phyloP scores from a whole-genome alignment of 2,888 invertebrate species.

The Dromius quadrimaculatus region DNA sequence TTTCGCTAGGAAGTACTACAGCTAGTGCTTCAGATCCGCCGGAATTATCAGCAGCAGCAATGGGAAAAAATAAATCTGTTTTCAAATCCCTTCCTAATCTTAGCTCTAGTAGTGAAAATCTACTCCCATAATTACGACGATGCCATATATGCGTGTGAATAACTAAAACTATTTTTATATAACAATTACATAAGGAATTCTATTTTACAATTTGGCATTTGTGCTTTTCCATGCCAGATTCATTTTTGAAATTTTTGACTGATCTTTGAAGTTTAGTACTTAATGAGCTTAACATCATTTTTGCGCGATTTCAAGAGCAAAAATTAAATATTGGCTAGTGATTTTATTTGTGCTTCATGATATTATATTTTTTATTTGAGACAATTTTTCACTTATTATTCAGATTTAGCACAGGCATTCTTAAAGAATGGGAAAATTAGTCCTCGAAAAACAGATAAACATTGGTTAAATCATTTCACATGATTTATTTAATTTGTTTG shows the following conservation, averaged over 20 bases:
- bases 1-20: constrained; percentile 47
- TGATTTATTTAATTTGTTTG: too few relatives aligned
- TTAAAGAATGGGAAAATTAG: too few relatives aligned
- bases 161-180: constrained; percentile 51
- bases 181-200: constrained; percentile 48
- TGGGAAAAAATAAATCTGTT: constrained; percentile 63
- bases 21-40: constrained; percentile 35
- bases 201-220: constrained; percentile 49
- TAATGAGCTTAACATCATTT: constrained; percentile 45
- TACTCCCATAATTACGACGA: constrained; percentile 67
- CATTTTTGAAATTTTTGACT: constrained; percentile 43
- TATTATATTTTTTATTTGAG: not conserved
- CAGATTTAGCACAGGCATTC: too few relatives aligned
- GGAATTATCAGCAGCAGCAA: constrained; percentile 50
- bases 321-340: constrained; percentile 46
- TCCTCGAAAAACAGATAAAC: too few relatives aligned
- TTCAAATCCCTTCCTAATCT: constrained; percentile 79
- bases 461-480: too few relatives aligned
- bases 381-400: too few relatives aligned
- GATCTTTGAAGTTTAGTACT: constrained; percentile 47
- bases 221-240: constrained; percentile 45
- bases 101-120: constrained; percentile 76
- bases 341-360: constrained; percentile 30
- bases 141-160: constrained; percentile 53
- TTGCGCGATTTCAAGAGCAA: constrained; percentile 33